Conservation (phyloP, 2,113 vertebrate species). For the Bettongia penicillata region DNA sequence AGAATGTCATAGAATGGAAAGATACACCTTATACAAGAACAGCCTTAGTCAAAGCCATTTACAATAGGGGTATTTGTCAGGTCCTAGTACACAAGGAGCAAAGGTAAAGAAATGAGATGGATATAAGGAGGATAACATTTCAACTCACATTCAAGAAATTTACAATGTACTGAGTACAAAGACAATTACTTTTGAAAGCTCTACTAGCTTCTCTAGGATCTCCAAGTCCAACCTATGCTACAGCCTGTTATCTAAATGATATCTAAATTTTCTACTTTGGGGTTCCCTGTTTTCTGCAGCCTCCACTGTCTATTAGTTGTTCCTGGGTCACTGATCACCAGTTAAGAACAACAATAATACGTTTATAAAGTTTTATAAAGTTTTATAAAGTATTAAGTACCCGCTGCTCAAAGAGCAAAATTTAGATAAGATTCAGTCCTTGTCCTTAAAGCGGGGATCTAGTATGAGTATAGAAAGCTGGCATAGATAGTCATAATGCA, state of each 20-base stretch:
- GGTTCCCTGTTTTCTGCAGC: too few species aligned
- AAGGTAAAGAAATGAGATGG: background rate
- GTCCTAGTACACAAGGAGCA: background rate
- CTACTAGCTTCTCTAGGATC: background rate
- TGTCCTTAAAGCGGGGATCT: background rate
- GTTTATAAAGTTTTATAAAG: too few species aligned
- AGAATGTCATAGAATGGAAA: background rate
- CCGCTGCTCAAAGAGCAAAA: background rate
- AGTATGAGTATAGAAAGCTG: background rate
- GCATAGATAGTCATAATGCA: background rate
- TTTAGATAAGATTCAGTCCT: background rate
- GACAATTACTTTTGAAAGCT: background rate
- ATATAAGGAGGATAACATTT: background rate
- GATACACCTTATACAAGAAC: background rate
- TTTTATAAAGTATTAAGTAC: background rate
- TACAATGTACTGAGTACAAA: background rate
- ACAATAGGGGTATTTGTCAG: background rate
- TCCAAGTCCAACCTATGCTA: background rate
- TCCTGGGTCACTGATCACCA: background rate
- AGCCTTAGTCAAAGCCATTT: background rate
- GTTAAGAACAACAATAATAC: background rate
- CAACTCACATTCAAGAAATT: background rate
- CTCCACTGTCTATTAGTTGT: background rate
- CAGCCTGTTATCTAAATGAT: background rate
- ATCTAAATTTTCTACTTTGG: background rate